A percentile compares a stretch with the other conserved stretches of the same genome.
Conservation (phyloP, 30 jellyfish, hydroid and myxozoan genomes). For the Turritopsis rubra region DNA sequence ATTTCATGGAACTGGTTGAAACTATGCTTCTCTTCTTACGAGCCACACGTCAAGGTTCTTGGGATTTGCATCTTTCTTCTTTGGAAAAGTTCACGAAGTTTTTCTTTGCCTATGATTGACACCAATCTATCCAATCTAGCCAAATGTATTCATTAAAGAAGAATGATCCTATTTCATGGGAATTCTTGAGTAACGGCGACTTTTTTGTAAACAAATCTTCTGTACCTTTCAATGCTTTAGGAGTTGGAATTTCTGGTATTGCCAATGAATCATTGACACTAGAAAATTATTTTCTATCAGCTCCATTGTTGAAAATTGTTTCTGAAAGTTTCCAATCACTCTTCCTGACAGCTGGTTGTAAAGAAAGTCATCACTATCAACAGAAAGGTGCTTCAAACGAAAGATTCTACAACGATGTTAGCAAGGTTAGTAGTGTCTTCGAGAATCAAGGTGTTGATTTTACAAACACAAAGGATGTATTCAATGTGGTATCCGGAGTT, state of each 20-base stretch:
- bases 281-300: neutral
- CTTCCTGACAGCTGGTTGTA: too few species aligned
- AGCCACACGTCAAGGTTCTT: too few species aligned
- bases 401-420: neutral
- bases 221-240: neutral
- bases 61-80: neutral
- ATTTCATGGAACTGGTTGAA: neutral
- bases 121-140: neutral
- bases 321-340: neutral
- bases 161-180: neutral
- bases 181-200: neutral
- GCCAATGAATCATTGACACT: neutral
- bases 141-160: neutral
- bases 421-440: neutral
- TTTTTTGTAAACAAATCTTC: neutral
- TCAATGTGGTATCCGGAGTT: neutral
- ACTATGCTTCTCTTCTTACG: neutral
- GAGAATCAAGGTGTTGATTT: neutral
- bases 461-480: neutral
- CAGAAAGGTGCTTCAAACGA: neutral
- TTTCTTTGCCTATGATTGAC: neutral
- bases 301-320: neutral
- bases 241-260: neutral
- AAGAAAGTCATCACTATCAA: neutral
- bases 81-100: neutral